These are phyloP conservation scores for Torymus texanus DNA, from an alignment of 2,888 invertebrate species.

Conservation along the genomic window DNA sequence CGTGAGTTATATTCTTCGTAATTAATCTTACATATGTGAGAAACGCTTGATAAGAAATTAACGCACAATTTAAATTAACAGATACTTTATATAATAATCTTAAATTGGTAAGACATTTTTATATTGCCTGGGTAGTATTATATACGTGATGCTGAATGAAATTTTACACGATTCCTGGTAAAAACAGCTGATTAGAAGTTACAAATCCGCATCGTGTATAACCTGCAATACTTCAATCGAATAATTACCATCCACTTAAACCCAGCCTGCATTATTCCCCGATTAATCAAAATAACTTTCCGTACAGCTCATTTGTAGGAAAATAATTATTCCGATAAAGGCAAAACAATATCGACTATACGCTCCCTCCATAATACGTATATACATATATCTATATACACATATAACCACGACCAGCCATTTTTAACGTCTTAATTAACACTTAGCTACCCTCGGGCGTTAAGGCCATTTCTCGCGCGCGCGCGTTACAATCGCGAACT, in stretches of 20 bases:
- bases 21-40: too few species aligned
- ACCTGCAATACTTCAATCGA: neutral
- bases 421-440: constrained; percentile 57
- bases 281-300: constrained; percentile 44
- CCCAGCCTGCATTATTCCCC: neutral
- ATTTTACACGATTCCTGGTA: too few species aligned
- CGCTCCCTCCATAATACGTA: too few species aligned
- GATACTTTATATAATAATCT: too few species aligned
- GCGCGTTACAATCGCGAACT: constrained; percentile 39
- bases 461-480: constrained; percentile 30
- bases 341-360: constrained; percentile 44
- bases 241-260: constrained; percentile 12
- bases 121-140: too few species aligned
- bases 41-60: too few species aligned
- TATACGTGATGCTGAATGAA: too few species aligned
- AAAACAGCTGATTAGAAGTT: too few species aligned
- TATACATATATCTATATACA: too few species aligned
- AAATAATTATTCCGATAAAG: constrained; percentile 29
- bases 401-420: constrained; percentile 2
- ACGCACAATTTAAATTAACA: too few species aligned
- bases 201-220: neutral
- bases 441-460: constrained; percentile 46
- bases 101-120: too few species aligned
- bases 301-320: neutral
- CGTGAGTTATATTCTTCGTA: too few species aligned